Conservation (phyloP, 2,113 vertebrate genomes). For the Sigmodon hispidus region DNA sequence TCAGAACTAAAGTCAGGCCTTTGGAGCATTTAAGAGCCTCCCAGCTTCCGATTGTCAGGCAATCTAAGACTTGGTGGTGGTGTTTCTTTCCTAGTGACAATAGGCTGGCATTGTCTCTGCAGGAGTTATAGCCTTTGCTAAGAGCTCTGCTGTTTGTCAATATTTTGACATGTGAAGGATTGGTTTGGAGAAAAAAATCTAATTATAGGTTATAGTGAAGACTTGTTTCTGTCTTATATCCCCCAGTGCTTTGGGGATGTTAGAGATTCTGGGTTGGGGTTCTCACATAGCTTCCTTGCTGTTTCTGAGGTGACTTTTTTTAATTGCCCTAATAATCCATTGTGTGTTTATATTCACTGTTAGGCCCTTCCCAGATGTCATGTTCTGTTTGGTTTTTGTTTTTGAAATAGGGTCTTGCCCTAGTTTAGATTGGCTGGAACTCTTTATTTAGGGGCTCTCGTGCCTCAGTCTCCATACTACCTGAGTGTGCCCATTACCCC, state of each 20-base stretch:
- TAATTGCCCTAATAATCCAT: not conserved
- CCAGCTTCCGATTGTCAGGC: not conserved
- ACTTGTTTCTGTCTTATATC: constrained; percentile 1
- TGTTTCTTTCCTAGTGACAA: not conserved
- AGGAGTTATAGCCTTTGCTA: constrained; percentile 57
- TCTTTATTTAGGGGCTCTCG: not conserved
- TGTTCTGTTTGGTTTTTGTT: not conserved
- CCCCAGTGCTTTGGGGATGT: not conserved
- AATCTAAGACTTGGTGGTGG: not conserved
- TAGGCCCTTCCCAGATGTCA: not conserved
- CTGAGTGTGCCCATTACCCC: not conserved
- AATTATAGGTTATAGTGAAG: constrained; percentile 53
- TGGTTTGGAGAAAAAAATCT: constrained; percentile 62
- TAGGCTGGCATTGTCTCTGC: constrained; percentile 10
- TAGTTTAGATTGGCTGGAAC: not conserved
- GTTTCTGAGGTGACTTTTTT: not conserved
- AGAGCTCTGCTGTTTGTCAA: constrained; percentile 59
- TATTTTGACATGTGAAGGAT: constrained; percentile 72
- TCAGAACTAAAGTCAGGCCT: constrained; percentile 64
- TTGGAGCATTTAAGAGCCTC: not conserved
- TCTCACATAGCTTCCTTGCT: not conserved
- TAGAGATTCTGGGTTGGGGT: not conserved
- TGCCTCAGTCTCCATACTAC: no score
- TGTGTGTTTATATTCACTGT: constrained; percentile 1
- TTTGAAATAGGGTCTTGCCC: not conserved